Base-by-base conservation (phyloP, 2,888 invertebrate species). In the Alloscopus bannaensis region DNA sequence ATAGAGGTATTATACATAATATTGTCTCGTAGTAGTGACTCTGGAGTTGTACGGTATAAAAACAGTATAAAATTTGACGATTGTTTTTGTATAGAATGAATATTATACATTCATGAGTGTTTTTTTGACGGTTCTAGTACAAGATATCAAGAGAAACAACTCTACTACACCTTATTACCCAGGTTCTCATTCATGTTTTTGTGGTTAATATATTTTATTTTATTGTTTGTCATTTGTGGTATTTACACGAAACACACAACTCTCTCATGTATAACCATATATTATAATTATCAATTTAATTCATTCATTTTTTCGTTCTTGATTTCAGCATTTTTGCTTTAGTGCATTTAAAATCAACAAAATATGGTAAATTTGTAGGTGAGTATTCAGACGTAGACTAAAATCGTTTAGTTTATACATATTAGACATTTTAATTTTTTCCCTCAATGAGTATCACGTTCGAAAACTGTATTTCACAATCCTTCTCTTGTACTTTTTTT, bases 401-500 rank as follows among this genome's bases (percentile, higher is more conserved):
- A n/a, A n/a, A n/a, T n/a, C n/a, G n/a, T n/a, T n/a, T n/a, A n/a
- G n/a, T n/a, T n/a, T n/a, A 16, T 40, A 40, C 3, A 57, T 26
- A 31, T 64, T 1, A 45, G 24, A 40, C 8, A 20, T 59, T 29
- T 64, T 28, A 64, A 29, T 13, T 29, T 29, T 59, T 40, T 60
- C 36, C 4, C 24, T 28, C 50, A 4, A 16, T 64, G 20, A n/a
- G 16, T 1, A 45, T 60, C 31, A 64, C 26, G 29, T 59, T 24
- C 29, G 59, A 75, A 60, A 71, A 40, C n/a, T 42, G 62, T 60
- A 71, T 71, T 55, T 71, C 50, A 36, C 36, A 71, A 71, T 66
- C 36, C 66, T 57, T 75, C 75, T 75, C n/a, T n/a, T 75, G 24
- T 75, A 59, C 57, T 75, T 66, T 75, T 65, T 75, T 75, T 75